A percentile compares a stretch with the other conserved stretches of the same genome.
Conservation (phyloP, 35 echinoderm and acorn worm genomes). For the Hemicentrotus pulcherrimus region DNA sequence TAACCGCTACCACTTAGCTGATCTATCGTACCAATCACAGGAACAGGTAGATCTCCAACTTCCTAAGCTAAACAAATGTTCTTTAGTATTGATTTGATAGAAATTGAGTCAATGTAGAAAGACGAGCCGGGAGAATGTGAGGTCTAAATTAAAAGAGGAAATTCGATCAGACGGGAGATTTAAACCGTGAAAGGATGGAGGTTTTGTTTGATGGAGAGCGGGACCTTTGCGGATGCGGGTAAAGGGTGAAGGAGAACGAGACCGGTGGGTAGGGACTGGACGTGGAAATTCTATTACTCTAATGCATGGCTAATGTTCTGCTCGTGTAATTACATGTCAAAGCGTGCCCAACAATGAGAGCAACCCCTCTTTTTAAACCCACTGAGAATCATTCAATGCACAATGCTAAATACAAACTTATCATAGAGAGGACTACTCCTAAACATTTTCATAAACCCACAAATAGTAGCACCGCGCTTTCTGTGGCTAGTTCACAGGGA, state of each 20-base stretch:
- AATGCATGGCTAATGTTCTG: background rate
- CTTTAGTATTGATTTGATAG: background rate
- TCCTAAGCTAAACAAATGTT: background rate
- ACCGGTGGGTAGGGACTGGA: background rate
- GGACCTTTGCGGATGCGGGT: background rate
- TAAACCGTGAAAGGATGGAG: background rate
- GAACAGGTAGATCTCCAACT: background rate
- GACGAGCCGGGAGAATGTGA: background rate
- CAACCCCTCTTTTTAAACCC: background rate
- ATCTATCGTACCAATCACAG: background rate
- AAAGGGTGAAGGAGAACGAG: background rate
- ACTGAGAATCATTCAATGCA: background rate
- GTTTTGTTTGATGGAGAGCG: background rate
- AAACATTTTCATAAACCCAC: background rate
- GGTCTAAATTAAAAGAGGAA: background rate
- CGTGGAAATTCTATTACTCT: background rate
- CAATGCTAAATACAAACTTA: background rate
- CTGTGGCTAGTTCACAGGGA: background rate
- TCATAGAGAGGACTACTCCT: background rate
- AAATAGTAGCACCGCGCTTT: background rate
- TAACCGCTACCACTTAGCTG: conserved; percentile 18
- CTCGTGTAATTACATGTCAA: background rate
- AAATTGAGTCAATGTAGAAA: background rate
- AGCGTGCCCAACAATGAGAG: background rate
- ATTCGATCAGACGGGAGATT: background rate